Base-by-base conservation (phyloP, 2,113 vertebrate species). In the Pseudonaja textilis region DNA sequence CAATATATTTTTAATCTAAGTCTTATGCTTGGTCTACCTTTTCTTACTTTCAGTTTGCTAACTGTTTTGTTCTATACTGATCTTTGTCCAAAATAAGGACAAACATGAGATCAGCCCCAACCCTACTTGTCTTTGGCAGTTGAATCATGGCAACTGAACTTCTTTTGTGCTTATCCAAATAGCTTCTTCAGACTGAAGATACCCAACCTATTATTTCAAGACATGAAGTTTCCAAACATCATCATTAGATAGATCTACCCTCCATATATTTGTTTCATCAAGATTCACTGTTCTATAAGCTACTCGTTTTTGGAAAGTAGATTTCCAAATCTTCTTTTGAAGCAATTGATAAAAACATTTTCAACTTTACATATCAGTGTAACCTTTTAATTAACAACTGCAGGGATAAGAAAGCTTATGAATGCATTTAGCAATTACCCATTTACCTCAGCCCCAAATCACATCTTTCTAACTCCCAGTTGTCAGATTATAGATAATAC, bases 401-500 rank as follows among this genome's bases (percentile, higher is more conserved):
- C 52, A 52, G n/a, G 16, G 42, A 16, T 47, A 16, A 61, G 47
- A 22, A 90, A 86, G 42, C 45, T 81, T 90, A 57, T 61, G 26
- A 50, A 25, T 90, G 29, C 26, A 86, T 86, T 52, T 25, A 89
- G 89, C 56, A 47, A 50, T 52, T 64, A 93, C 25, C 52, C 52
- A 85, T 92, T 89, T n/a, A 89, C 86, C 74, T 86, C 45, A 59
- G 45, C 16, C 74, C 61, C 18, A 93, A 93, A 87, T 86, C 85
- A 93, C 55, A 90, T 39, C 39, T n/a, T 90, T 90, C 55, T 86
- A 45, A 90, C 92, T 93, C 55, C 55, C 59, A 57, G 64, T 56
- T 93, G 42, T 90, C 74, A 93, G 74, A 90, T 93, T 93, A 93
- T 25, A 93, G 88, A 93, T 93, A 90, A 93, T 85, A 12, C 42